phyloP scores from a whole-genome alignment of 2,888 invertebrate genomes.

The Iselma pallidipennis region DNA sequence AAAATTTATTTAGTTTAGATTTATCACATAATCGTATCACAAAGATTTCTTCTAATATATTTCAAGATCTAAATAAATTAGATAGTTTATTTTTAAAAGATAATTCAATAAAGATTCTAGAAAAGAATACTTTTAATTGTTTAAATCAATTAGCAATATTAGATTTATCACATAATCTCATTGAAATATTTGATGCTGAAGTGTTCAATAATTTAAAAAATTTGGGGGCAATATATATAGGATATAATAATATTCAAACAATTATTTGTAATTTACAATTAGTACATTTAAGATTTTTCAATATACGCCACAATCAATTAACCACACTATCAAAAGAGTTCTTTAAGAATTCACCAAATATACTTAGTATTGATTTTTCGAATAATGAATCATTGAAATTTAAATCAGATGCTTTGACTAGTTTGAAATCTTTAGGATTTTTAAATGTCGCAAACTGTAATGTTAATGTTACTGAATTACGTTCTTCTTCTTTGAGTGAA shows the following conservation, averaged over 20 bases:
- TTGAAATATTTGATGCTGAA: neutral
- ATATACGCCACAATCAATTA: neutral
- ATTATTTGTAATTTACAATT: neutral
- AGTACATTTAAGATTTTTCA: neutral
- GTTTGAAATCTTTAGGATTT: neutral
- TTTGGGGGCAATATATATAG: neutral
- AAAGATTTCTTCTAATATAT: constrained; percentile 11
- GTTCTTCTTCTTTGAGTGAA: neutral
- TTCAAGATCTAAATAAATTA: constrained; percentile 16
- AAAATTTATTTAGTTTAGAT: constrained; percentile 13
- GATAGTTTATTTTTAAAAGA: constrained; percentile 18
- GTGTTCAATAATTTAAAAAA: neutral
- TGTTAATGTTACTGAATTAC: neutral
- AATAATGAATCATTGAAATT: neutral
- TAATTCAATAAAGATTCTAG: constrained; percentile 12
- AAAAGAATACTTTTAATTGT: constrained; percentile 4
- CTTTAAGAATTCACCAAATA: neutral
- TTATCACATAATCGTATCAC: constrained; percentile 20
- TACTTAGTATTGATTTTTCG: neutral
- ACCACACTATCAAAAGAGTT: neutral
- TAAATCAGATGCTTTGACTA: neutral
- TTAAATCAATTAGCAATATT: constrained; percentile 1
- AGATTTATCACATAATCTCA: neutral
- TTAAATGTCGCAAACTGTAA: neutral
- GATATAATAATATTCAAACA: neutral